A percentile compares a stretch with the other conserved stretches of the same genome.
Evolutionary conservation across 2,113 vertebrate genomes (phyloP).

Genomic region (Pelvicachromis taeniatus): DNA sequence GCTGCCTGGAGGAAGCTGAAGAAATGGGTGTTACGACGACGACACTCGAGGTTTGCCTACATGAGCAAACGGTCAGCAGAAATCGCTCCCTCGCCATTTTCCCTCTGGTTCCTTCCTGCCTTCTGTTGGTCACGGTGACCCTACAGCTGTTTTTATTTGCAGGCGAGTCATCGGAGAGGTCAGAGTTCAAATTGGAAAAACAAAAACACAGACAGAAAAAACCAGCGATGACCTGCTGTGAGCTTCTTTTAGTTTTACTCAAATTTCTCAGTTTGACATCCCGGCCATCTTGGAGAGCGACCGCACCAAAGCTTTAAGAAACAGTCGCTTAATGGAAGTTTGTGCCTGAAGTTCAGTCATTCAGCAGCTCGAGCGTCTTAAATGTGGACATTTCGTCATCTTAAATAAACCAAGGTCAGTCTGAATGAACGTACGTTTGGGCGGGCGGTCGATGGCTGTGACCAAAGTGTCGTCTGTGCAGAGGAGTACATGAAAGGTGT

Average conservation of each 20-base stretch:
- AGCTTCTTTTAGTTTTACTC: not conserved
- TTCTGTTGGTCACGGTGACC: not conserved
- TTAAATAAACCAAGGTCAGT: not conserved
- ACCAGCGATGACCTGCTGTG: not conserved
- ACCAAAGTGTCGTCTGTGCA: not conserved
- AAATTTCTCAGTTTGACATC: not conserved
- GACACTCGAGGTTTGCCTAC: not conserved
- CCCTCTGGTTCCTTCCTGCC: not conserved
- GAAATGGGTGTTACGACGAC: not conserved
- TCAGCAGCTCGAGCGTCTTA: not conserved
- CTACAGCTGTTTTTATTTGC: not conserved
- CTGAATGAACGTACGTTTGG: not conserved
- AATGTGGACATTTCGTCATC: not conserved
- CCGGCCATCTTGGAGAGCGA: not conserved
- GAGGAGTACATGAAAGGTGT: not conserved
- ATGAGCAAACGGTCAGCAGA: not conserved
- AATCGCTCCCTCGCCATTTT: not conserved
- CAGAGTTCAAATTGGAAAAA: not conserved
- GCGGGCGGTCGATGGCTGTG: not conserved
- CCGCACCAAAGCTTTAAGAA: not conserved
- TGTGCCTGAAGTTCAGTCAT: not conserved
- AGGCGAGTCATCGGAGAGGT: not conserved
- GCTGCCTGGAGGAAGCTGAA: not conserved
- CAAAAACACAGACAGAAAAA: rapidly evolving
- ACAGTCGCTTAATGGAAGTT: not conserved